phyloP scores from a whole-genome alignment of 1,140 invertebrate genomes.

The Drosophila carrolli region DNA sequence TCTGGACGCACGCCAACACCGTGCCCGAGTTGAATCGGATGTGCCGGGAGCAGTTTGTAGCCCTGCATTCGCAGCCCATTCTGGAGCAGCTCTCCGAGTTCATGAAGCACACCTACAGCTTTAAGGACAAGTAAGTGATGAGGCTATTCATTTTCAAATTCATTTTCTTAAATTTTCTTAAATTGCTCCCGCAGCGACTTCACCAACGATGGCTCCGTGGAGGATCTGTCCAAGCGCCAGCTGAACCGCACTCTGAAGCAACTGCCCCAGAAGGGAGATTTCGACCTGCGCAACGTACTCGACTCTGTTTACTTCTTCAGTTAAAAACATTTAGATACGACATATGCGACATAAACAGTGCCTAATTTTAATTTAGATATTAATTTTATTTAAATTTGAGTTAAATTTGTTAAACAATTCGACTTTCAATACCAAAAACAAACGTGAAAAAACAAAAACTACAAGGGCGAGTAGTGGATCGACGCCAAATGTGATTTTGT shows the following conservation, averaged over 20 bases:
- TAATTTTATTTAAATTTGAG: slow-evolving; percentile 37
- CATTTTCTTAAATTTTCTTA: background rate
- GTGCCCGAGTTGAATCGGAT: slow-evolving; percentile 97
- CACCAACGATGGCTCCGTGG: slow-evolving; percentile 85
- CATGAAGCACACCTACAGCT: slow-evolving; percentile 89
- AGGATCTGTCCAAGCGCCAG: slow-evolving; percentile 86
- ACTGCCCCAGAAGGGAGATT: slow-evolving; percentile 90
- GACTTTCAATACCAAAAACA: slow-evolving; percentile 64
- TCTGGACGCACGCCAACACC: slow-evolving; percentile 97
- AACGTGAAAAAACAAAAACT: slow-evolving; percentile 7
- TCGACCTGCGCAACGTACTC: slow-evolving; percentile 90
- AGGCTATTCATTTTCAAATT: background rate
- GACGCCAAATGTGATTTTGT: slow-evolving; percentile 62
- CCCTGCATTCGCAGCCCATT: slow-evolving; percentile 96
- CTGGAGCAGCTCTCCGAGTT: slow-evolving; percentile 94
- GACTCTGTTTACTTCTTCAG: slow-evolving; percentile 94
- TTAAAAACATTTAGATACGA: slow-evolving; percentile 86
- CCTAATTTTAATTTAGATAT: slow-evolving; percentile 51
- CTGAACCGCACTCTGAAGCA: slow-evolving; percentile 87
- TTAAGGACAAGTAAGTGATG: slow-evolving; percentile 86
- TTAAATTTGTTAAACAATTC: slow-evolving; percentile 60
- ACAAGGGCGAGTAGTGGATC: slow-evolving; percentile 6
- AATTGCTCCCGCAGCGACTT: slow-evolving; percentile 85
- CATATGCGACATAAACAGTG: slow-evolving; percentile 28
- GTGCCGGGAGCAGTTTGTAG: slow-evolving; percentile 98